These are phyloP conservation scores for Trichonephila clavata DNA, from an alignment of 1,140 invertebrate genomes.

Conservation along the genomic window DNA sequence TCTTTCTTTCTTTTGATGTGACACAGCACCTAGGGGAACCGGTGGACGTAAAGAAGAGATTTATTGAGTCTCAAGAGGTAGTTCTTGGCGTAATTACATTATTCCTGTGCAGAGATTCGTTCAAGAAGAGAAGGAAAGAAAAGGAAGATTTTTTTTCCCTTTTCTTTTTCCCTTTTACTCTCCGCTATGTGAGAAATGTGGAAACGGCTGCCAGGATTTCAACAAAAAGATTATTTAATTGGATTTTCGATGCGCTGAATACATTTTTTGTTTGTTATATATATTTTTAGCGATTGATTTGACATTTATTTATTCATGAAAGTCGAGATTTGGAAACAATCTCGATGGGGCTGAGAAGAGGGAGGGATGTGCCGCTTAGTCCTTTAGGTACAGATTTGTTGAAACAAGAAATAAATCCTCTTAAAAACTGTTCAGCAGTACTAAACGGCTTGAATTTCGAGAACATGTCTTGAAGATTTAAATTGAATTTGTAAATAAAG, in stretches of 20 bases:
- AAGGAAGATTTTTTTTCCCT: neutral
- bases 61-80: conserved; percentile 20
- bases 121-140: neutral
- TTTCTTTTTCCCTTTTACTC: neutral
- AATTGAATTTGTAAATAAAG: conserved; percentile 27
- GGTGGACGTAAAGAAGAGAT: conserved; percentile 31
- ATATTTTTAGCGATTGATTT: conserved; percentile 26
- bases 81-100: conserved; percentile 41
- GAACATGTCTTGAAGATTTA: neutral
- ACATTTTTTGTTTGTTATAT: neutral
- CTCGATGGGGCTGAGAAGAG: neutral
- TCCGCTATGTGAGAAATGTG: conserved; percentile 4
- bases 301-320: conserved; percentile 17
- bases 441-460: neutral
- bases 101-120: conserved; percentile 24
- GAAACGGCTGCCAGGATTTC: conserved; percentile 33
- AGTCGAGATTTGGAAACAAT: conserved; percentile 29
- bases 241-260: conserved; percentile 29
- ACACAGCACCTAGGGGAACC: conserved; percentile 13
- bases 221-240: conserved; percentile 39
- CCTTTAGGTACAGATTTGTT: neutral
- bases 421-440: neutral
- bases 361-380: neutral
- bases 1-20: neutral
- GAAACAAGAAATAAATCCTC: conserved; percentile 35